Percentiles rank a stretch among this genome's conserved stretches.
These are phyloP conservation scores for Bombus terrestris DNA, from an alignment of 1,140 invertebrate genomes.

Conservation along the genomic window DNA sequence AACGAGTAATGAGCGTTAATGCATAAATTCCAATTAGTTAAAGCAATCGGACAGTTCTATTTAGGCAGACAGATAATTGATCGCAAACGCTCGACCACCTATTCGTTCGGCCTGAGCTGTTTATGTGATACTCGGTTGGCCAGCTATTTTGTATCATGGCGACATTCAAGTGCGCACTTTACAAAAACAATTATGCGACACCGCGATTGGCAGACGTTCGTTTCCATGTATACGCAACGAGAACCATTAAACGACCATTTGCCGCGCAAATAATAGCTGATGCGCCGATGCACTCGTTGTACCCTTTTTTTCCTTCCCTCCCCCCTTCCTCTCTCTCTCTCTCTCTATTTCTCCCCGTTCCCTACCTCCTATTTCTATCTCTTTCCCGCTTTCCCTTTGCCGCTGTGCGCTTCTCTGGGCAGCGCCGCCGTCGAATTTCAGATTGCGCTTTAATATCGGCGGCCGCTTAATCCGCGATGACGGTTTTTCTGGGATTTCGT, in stretches of 20 bases:
- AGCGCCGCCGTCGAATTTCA: constrained; percentile 68
- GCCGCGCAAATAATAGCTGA: constrained; percentile 65
- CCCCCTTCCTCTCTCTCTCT: no score
- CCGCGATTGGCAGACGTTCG: constrained; percentile 37
- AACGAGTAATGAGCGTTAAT: no score
- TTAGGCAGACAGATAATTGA: background rate
- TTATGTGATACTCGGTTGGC: background rate
- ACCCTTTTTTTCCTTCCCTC: constrained; percentile 25
- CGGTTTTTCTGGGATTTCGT: constrained; percentile 74
- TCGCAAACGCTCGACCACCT: background rate
- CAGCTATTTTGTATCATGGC: constrained; percentile 6
- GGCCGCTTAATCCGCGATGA: constrained; percentile 75
- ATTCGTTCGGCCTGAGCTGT: background rate
- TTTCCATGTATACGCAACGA: constrained; percentile 54
- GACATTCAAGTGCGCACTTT: constrained; percentile 13
- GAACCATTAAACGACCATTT: constrained; percentile 66
- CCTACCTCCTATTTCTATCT: background rate
- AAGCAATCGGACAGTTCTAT: background rate
- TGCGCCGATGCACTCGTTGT: constrained; percentile 52
- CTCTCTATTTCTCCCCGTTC: no score
- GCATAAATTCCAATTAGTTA: background rate
- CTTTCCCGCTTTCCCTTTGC: background rate
- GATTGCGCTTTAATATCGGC: constrained; percentile 77
- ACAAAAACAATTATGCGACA: constrained; percentile 39
- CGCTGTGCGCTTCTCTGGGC: background rate